phyloP scores from a whole-genome alignment of 2,888 invertebrate species.

The Cerastis leucographa region DNA sequence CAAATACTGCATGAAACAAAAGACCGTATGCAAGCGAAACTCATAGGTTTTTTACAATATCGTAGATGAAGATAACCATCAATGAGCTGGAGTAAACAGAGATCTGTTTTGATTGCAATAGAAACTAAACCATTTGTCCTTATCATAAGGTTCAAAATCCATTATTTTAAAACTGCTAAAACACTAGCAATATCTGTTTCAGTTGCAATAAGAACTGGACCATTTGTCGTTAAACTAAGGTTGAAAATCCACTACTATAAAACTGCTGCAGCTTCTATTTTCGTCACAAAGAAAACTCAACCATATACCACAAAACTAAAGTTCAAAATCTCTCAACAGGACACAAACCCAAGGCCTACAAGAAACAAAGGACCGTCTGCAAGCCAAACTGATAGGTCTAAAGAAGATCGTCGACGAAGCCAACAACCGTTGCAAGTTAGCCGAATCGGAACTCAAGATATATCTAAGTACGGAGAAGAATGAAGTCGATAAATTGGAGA shows the following conservation, averaged over 20 bases:
- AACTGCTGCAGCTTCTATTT: not conserved
- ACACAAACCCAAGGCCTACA: slow-evolving; percentile 93
- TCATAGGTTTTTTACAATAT: slow-evolving; percentile 93
- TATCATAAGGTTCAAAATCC: no score
- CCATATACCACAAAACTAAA: not conserved
- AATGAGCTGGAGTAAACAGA: no score
- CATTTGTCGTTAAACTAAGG: not conserved
- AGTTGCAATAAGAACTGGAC: not conserved
- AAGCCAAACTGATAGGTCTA: slow-evolving; percentile 92
- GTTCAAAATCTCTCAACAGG: slow-evolving; percentile 67
- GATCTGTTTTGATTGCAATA: no score
- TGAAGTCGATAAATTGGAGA: slow-evolving; percentile 92
- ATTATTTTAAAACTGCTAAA: no score
- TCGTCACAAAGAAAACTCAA: not conserved
- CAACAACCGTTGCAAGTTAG: slow-evolving; percentile 90
- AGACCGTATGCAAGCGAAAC: slow-evolving; percentile 92
- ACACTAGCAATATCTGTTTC: no score
- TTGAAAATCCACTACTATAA: not conserved
- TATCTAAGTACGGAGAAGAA: slow-evolving; percentile 92
- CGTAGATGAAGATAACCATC: slow-evolving; percentile 92
- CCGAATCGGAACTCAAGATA: slow-evolving; percentile 95
- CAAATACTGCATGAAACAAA: slow-evolving; percentile 94
- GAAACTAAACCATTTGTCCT: no score
- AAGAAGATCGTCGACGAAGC: slow-evolving; percentile 93
- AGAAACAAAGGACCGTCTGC: slow-evolving; percentile 93